These are phyloP conservation scores for Amblyopsis rosae DNA, from an alignment of 2,113 vertebrate species.

Conservation along the genomic window DNA sequence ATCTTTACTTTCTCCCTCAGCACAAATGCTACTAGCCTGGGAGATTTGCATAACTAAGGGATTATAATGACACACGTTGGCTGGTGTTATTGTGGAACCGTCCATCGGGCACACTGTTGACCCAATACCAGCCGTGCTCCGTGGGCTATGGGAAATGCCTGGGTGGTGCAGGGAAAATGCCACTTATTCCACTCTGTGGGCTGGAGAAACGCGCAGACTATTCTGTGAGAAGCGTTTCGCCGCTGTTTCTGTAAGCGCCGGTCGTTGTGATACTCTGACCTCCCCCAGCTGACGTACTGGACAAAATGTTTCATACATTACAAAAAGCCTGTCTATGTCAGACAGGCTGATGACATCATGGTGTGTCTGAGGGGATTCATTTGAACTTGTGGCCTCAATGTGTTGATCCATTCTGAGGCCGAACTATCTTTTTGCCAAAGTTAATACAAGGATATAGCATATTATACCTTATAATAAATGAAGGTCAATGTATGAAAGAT, in stretches of 20 bases:
- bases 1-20: conserved; percentile 63
- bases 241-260: conserved; percentile 56
- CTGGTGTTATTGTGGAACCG: conserved; percentile 62
- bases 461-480: background rate
- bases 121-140: conserved; percentile 51
- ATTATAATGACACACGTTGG: conserved; percentile 69
- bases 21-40: conserved; percentile 44
- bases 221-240: conserved; percentile 65
- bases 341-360: conserved; percentile 56
- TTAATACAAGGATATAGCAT: background rate
- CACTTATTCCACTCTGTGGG: conserved; percentile 85
- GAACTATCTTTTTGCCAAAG: background rate
- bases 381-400: conserved; percentile 30
- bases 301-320: conserved; percentile 67
- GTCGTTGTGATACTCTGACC: conserved; percentile 54
- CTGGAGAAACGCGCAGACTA: conserved; percentile 82
- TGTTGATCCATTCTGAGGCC: conserved; percentile 5
- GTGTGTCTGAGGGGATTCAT: conserved; percentile 34
- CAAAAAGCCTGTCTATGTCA: conserved; percentile 32
- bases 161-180: conserved; percentile 85
- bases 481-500: too few relatives aligned
- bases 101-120: conserved; percentile 61
- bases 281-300: conserved; percentile 35
- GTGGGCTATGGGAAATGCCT: conserved; percentile 81
- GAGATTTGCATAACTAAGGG: conserved; percentile 73